Percentiles rank a stretch among this genome's conserved stretches.
These are phyloP conservation scores for Merops nubicus DNA, from an alignment of 2,113 vertebrate genomes.

Conservation along the genomic window DNA sequence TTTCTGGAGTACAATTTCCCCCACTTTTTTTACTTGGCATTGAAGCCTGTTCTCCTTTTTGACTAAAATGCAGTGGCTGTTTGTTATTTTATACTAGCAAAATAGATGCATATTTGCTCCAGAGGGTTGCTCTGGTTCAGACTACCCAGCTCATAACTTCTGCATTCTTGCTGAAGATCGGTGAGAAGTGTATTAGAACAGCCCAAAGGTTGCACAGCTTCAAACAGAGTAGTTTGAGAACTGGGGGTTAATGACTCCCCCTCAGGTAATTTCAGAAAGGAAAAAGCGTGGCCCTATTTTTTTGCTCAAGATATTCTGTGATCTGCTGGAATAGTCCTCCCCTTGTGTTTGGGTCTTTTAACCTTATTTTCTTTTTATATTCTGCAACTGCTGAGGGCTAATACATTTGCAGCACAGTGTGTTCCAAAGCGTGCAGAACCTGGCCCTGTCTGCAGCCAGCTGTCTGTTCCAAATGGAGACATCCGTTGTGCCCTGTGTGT, in stretches of 20 bases:
- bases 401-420: constrained; percentile 5
- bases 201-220: background rate
- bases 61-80: background rate
- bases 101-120: background rate
- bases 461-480: background rate
- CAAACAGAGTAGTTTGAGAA: background rate
- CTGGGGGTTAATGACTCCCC: background rate
- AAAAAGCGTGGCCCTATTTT: background rate
- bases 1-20: background rate
- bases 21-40: background rate
- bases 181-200: fast-evolving
- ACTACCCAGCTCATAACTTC: background rate
- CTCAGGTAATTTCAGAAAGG: background rate
- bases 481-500: background rate
- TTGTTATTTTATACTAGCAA: background rate
- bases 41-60: background rate
- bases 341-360: background rate
- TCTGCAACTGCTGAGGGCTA: background rate
- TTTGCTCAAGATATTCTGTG: background rate
- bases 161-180: background rate
- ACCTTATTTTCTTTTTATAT: background rate
- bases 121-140: background rate
- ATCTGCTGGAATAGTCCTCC: background rate
- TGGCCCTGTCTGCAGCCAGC: constrained; percentile 2
- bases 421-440: background rate